A percentile compares a stretch with the other conserved stretches of the same genome.
Conservation (phyloP, 2,888 invertebrate species). For the Actias luna region DNA sequence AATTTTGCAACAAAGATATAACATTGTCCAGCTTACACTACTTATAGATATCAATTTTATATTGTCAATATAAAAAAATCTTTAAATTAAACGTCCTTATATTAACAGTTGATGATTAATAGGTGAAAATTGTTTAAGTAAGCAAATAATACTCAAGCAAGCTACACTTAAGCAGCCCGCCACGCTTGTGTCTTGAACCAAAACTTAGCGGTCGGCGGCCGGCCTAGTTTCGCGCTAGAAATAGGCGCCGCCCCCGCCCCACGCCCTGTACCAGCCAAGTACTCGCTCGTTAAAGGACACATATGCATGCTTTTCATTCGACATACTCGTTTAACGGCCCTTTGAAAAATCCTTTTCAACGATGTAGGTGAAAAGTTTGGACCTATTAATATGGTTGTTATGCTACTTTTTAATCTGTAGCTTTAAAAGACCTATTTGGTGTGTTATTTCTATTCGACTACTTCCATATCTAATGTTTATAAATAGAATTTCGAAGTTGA, state of each 20-base stretch:
- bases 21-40: background rate
- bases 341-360: constrained; percentile 37
- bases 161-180: constrained; percentile 11
- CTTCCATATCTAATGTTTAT: too few relatives aligned
- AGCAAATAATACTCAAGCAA: background rate
- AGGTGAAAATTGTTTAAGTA: background rate
- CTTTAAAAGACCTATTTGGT: background rate
- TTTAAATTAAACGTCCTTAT: background rate
- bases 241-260: constrained; percentile 77
- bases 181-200: constrained; percentile 31
- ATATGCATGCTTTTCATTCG: constrained; percentile 45
- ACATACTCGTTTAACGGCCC: constrained; percentile 35
- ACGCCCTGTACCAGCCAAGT: constrained; percentile 68
- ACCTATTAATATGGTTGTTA: background rate
- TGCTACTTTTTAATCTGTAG: background rate
- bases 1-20: background rate
- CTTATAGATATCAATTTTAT: background rate
- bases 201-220: constrained; percentile 69
- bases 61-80: background rate
- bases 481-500: too few relatives aligned
- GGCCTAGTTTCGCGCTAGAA: constrained; percentile 79
- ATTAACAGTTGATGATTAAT: background rate
- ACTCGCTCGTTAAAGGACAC: constrained; percentile 70
- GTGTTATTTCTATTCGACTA: background rate
- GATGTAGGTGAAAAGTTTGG: background rate